Evolutionary conservation across 2,797 vertebrate genomes (phyloP).

Genomic region (Poecilia gillii): DNA sequence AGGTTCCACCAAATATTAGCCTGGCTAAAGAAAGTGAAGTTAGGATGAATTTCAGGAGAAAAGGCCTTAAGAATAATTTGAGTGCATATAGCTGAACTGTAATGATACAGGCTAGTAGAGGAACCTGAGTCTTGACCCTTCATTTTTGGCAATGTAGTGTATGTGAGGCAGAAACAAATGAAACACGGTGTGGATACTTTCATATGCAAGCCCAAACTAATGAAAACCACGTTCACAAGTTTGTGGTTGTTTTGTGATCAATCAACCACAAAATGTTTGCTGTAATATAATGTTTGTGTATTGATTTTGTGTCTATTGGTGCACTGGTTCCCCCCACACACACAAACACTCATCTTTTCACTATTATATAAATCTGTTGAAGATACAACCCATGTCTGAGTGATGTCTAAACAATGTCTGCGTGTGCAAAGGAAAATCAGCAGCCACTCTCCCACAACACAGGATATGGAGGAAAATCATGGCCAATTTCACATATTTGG

Average conservation of each 20-base stretch:
- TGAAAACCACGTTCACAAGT: no score
- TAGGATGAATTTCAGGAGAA: not conserved
- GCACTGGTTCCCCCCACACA: not conserved
- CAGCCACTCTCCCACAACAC: not conserved
- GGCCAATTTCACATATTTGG: slow-evolving; percentile 31
- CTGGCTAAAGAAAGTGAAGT: not conserved
- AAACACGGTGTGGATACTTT: no score
- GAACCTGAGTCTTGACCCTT: not conserved
- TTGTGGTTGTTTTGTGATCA: no score
- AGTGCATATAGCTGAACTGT: not conserved
- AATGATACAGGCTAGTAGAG: not conserved
- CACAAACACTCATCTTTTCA: not conserved
- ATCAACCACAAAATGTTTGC: not conserved
- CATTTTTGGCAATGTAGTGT: not conserved
- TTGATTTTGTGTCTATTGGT: not conserved
- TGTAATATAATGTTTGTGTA: not conserved
- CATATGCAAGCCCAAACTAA: no score
- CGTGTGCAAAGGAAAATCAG: not conserved
- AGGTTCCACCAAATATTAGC: not conserved
- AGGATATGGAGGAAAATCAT: slow-evolving; percentile 11
- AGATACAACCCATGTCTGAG: slow-evolving; percentile 2
- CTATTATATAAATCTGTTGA: not conserved
- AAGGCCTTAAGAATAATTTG: not conserved
- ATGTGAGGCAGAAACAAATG: not conserved
- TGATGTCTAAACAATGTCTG: slow-evolving; percentile 5